Evolutionary conservation across 2,888 invertebrate species (phyloP).

Genomic region (Pseudococcus jackbeardsleyi): DNA sequence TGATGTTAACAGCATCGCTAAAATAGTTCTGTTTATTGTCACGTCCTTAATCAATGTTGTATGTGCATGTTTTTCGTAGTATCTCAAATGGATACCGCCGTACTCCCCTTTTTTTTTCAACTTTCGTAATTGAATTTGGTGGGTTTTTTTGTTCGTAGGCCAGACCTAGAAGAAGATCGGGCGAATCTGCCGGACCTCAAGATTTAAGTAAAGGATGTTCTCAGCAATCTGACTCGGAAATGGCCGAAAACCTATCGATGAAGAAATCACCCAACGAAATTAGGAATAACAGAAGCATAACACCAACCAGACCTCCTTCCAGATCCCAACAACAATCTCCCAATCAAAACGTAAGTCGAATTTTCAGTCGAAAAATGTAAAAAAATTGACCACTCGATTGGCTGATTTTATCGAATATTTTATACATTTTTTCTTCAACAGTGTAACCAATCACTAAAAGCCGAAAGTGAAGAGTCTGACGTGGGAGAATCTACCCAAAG

Average conservation of each 20-base stretch:
- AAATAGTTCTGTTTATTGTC: constrained; percentile 47
- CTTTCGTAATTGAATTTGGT: neutral
- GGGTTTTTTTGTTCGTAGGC: constrained; percentile 73
- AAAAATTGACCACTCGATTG: neutral
- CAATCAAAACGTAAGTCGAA: constrained; percentile 56
- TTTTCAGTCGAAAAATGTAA: neutral
- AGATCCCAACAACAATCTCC: constrained; percentile 56
- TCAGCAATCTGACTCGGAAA: constrained; percentile 70
- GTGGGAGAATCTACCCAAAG: constrained; percentile 67
- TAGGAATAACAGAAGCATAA: constrained; percentile 67
- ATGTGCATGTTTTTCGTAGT: constrained; percentile 13
- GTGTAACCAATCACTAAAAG: constrained; percentile 67
- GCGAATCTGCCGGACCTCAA: constrained; percentile 77
- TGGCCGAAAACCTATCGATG: constrained; percentile 75
- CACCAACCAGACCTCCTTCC: constrained; percentile 66
- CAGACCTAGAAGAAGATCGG: constrained; percentile 85
- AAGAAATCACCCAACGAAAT: constrained; percentile 70
- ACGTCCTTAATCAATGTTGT: constrained; percentile 22
- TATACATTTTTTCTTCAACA: neutral
- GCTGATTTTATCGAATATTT: neutral
- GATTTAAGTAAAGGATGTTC: constrained; percentile 73
- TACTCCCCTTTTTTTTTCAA: neutral
- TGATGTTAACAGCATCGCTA: constrained; percentile 39
- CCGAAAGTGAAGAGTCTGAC: constrained; percentile 68
- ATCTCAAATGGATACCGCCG: neutral